phyloP scores from a whole-genome alignment of 2,797 vertebrate species.

The Fundulus diaphanus region DNA sequence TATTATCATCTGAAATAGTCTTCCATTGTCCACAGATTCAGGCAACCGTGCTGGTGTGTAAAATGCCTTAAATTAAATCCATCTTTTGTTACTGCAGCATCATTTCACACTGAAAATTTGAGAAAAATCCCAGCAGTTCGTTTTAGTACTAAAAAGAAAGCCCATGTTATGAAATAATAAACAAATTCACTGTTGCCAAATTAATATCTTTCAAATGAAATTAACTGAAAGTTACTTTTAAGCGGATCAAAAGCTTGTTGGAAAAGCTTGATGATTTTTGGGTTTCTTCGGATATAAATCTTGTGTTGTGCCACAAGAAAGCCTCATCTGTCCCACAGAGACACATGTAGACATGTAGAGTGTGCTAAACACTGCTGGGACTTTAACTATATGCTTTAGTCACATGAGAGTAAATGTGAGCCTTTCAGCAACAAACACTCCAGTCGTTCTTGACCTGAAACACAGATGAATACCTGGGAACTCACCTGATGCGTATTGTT shows the following conservation, averaged over 20 bases:
- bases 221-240: background rate
- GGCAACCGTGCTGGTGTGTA: background rate
- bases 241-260: background rate
- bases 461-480: background rate
- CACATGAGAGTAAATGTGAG: background rate
- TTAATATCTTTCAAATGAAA: background rate
- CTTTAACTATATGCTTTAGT: background rate
- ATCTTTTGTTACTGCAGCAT: background rate
- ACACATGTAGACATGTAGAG: background rate
- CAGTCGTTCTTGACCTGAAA: background rate
- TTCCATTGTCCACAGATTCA: conserved; percentile 50
- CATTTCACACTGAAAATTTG: background rate
- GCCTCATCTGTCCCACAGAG: background rate
- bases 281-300: background rate
- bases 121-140: background rate
- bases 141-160: background rate
- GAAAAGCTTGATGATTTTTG: background rate
- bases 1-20: conserved; percentile 57
- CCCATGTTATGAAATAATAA: background rate
- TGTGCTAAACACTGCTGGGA: background rate
- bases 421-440: background rate
- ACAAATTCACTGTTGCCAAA: background rate
- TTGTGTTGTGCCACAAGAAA: background rate
- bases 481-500: background rate
- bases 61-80: background rate